These are phyloP conservation scores for Criorhina ranunculi DNA, from an alignment of 2,888 invertebrate species.

Conservation along the genomic window DNA sequence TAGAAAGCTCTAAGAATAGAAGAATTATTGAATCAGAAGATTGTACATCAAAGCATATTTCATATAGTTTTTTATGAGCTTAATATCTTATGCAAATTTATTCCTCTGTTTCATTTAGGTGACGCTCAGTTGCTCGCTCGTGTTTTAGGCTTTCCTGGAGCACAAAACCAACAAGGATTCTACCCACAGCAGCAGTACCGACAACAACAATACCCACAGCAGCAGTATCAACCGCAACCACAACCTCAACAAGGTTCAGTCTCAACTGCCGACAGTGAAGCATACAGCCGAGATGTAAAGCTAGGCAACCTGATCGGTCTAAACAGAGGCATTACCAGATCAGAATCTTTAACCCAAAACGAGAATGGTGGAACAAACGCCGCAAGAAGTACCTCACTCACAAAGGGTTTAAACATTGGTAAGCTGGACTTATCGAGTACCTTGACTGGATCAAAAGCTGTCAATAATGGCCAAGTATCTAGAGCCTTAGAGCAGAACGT, in stretches of 20 bases:
- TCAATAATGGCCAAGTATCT: conserved; percentile 80
- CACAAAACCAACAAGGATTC: conserved; percentile 26
- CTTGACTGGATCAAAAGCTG: conserved; percentile 79
- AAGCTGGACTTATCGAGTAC: conserved; percentile 82
- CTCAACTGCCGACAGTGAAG: conserved; percentile 80
- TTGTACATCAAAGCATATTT: too few relatives aligned
- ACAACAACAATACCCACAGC: conserved; percentile 16
- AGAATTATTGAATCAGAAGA: too few relatives aligned
- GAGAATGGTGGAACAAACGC: conserved; percentile 80
- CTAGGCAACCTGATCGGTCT: conserved; percentile 58
- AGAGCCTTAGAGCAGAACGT: conserved; percentile 80
- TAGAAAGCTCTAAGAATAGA: too few relatives aligned
- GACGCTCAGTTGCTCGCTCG: conserved; percentile 19
- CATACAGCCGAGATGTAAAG: conserved; percentile 68
- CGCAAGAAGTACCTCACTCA: conserved; percentile 79
- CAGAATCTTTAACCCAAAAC: conserved; percentile 79
- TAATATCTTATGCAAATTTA: too few relatives aligned
- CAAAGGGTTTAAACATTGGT: conserved; percentile 80
- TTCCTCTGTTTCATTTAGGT: neutral
- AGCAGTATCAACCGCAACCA: neutral
- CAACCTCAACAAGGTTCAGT: conserved; percentile 78
- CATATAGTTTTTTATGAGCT: too few relatives aligned
- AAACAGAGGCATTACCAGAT: conserved; percentile 79
- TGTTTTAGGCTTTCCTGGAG: neutral
- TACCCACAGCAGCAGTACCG: neutral